Base-by-base conservation (phyloP, 2,888 invertebrate species). In the Brenthis hecate region DNA sequence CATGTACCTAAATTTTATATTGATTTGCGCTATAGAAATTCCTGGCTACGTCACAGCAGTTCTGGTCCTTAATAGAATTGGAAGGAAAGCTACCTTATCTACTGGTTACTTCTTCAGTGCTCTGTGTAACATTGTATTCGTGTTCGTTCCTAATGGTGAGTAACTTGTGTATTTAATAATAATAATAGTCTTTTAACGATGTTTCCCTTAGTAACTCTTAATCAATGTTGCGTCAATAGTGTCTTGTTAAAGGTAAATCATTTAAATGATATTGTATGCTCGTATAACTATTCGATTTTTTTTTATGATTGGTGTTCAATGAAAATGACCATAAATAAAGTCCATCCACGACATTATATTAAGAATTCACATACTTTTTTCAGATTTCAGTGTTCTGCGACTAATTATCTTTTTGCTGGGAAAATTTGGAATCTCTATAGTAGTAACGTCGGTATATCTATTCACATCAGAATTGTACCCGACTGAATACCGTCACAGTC, bases 11-110 rank as follows among this genome's bases (percentile, higher is more conserved):
- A 96, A 95, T 84, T 96, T 95, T 75, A 92, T 95, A 28, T 84
- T 94, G 19, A 94, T 94, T 6, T 86, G 94, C 0, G 81, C 94
- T 0, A 93, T 95, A 1, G 96, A 96, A 81, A 94, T 96, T 57
- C 96, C 96, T 0, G 96, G 95, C 0, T 95, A 94, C 76, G 88
- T 94, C 77, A 77, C 94, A 28, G 94, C 95, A 0, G 94, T 94
- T 66, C 79, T 94, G 8, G 81, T 95, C n/a, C 89, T 95, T 78
- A 94, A 94, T 70, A 90, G 84, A 65, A 80, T 94, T 11, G 95
- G 95, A 1, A 88, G 95, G 71, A 94, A 94, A 72, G 88, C 92
- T 6, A 94, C 95, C 0, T 83, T 95, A 6, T 93, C 93, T 48
- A 86, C 85, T 0, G 93, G 94, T 0, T 95, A 94, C 82, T 71